Evolutionary conservation across 2,113 vertebrate species (phyloP), one percentile per base, ranked within the genome.

Genomic region (Lagenorhynchus albirostris): DNA sequence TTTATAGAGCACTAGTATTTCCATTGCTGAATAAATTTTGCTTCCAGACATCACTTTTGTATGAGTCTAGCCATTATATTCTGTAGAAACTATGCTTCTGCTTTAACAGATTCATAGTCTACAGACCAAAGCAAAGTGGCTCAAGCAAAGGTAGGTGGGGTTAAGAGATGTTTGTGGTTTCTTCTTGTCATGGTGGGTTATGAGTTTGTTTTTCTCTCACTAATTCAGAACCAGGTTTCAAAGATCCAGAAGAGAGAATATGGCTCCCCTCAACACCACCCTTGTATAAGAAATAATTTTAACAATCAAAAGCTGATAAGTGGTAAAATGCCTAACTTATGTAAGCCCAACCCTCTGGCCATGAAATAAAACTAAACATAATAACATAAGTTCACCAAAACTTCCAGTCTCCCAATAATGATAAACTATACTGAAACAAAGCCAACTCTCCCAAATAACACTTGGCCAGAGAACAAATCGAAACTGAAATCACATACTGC

Each of bases 281-380:
- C 36, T 21, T 85, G 25, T 55, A 41, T 84, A 81, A 76, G 10
- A 23, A 94, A 20, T 0, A 71, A 47, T 90, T 94, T 87, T 73
- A 71, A 29, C 9, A 36, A 13, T 65, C 36, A 77, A 80, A 84
- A 96, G 3, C 8, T 80, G 5, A 5, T 38, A 41, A 58, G 14
- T 63, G 15, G 31, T 44, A 82, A 89, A 89, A 89, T 58, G 21
- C 11, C n/a, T 89, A 82, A 93, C 8, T 95, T 71, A 13, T 67
- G 8, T 20, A 91, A 84, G 9, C 15, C 12, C 44, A 90, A 33
- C 15, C n/a, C 2, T 68, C 80, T 93, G 47, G 20, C n/a, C 11
- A 53, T 76, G 53, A 97, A 89, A 93, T 25, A 70, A 89, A 89
- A 89, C 21, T 77, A 38, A 21, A 89, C 92, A 94, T 38, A 86